Evolutionary conservation across 2,113 vertebrate species (phyloP), one percentile per base, ranked within the genome.

Genomic region (Eira barbara): DNA sequence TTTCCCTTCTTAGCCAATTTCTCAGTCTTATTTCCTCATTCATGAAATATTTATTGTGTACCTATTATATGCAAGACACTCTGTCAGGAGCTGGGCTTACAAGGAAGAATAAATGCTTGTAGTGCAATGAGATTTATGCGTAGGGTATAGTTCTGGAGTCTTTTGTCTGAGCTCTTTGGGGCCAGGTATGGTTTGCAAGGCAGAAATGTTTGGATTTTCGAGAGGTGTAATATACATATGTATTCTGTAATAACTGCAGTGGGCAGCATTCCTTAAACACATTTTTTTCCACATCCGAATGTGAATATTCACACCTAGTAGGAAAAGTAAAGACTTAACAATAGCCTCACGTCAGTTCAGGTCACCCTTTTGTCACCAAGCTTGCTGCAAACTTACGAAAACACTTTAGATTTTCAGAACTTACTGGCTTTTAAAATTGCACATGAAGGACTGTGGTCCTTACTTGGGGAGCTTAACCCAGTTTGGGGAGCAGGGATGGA

Each of bases 181-280:
- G 11, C n/a, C 31, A 81, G n/a, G 88, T 95, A 45, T 76, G n/a
- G 71, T 91, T 96, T 90, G 34, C 55, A 84, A 91, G 25, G 86
- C 15, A 95, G 57, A 88, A 97, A 36, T 90, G 7, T 93, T 69
- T 96, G 65, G 11, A 95, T 83, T 95, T 96, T 81, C 86, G 61
- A 76, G 88, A 92, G 65, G 59, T 76, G 52, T 76, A 89, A 34
- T 87, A 47, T 45, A 23, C 17, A 34, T 78, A 45, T 34, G 36
- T 89, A 78, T 74, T 76, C 36, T 83, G 5, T 79, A 88, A 86
- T 92, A 92, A 92, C 31, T 69, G 49, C 23, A 88, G 4, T 59
- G 29, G n/a, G 69, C 55, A 90, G 47, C 59, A 95, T 11, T 80
- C n/a, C 42, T 95, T 83, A 73, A 17, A 73, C 49, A 86, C 63